A percentile compares a stretch with the other conserved stretches of the same genome.
phyloP scores from a whole-genome alignment of 2,113 vertebrate species.

The Genyomyrus donnyi region DNA sequence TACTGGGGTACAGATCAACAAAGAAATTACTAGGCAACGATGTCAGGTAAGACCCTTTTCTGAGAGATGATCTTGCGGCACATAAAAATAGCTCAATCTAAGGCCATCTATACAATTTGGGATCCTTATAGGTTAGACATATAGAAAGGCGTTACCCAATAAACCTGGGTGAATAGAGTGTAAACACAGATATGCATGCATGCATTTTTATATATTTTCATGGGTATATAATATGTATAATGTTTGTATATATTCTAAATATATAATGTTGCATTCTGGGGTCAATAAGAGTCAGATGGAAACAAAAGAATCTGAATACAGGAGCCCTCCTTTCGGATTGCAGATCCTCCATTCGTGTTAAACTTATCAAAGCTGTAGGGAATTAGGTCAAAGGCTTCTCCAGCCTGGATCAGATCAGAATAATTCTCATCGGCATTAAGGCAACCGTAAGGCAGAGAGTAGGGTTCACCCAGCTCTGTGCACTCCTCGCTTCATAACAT shows the following conservation, averaged over 20 bases:
- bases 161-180: neutral
- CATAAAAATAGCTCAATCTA: neutral
- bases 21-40: neutral
- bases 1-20: neutral
- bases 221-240: neutral
- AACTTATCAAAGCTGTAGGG: neutral
- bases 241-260: neutral
- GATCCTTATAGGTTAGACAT: neutral
- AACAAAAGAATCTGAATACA: neutral
- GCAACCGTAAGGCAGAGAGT: neutral
- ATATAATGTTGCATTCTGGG: neutral
- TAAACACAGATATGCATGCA: neutral
- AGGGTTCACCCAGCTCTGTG: neutral
- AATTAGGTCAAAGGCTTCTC: neutral
- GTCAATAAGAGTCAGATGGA: neutral
- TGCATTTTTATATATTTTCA: neutral
- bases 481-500: neutral
- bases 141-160: neutral
- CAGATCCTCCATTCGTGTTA: neutral
- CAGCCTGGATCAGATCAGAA: neutral
- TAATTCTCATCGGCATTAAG: neutral
- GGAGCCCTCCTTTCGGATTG: neutral
- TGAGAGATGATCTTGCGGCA: neutral
- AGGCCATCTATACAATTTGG: neutral
- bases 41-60: neutral